Base-by-base conservation (phyloP, 2,888 invertebrate species). In the Ferdinandea cuprea region DNA sequence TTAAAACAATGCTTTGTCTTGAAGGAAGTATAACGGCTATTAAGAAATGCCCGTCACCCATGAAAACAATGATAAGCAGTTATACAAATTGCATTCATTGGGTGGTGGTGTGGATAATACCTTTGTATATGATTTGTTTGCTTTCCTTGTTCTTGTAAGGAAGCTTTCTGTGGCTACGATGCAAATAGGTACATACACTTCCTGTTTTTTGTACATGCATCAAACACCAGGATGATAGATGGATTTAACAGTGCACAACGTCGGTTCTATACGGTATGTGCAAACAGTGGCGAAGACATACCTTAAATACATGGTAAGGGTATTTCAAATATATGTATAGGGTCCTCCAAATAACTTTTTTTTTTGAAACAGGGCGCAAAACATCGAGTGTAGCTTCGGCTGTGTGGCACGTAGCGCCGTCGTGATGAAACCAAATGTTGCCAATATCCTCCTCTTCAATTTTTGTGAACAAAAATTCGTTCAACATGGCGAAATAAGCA, bases 61-160 rank as follows among this genome's bases (percentile, higher is more conserved):
- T n/a, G 59, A 32, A 52, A 71, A 71, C 59, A 61, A 61, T 61
- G 71, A 61, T 52, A 72, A 61, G 42, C 44, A 21, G 59, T 44
- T 72, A 72, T 52, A 50, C 25, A 61, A 72, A 72, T 61, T 42
- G 52, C 52, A 30, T 52, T 32, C 17, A 42, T 61, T 25, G 58
- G 58, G 30, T 25, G 56, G 17, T 52, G 15, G 3, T 44, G 3
- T 11, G 15, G 1, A 30, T 13, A 1, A 1, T 15, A 7, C 15
- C n/a, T n/a, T n/a, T 44, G 30, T 32, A 15, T 48, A n/a, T 21
- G 11, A 5, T 17, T 48, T 13, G 13, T 30, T 35, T 63, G 11
- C 17, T 52, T 42, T 2, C n/a, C n/a, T n/a, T 25, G 21, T 32
- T 19, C 8, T 8, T 13, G 15, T 42, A 15, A 35, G 42, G 6